Percentiles rank a stretch among this genome's conserved stretches.
Evolutionary conservation across 2,888 invertebrate genomes (phyloP).

Genomic region (Emmelina monodactyla): DNA sequence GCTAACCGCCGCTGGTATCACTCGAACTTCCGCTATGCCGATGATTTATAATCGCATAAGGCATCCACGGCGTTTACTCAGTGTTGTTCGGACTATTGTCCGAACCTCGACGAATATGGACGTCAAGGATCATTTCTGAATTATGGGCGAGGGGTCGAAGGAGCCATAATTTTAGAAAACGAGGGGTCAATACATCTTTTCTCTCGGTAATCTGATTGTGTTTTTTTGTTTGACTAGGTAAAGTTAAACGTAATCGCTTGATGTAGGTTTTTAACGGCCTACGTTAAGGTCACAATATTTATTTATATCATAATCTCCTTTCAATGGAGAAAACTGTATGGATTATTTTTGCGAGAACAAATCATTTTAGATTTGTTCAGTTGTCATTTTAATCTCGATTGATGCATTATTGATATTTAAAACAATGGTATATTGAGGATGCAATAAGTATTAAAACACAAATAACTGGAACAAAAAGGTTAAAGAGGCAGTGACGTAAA

Average conservation of each 20-base stretch:
- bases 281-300: no score
- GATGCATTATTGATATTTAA: no score
- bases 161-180: slow-evolving; percentile 43
- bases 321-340: no score
- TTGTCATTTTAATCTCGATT: no score
- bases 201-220: slow-evolving; percentile 34
- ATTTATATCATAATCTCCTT: no score
- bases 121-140: slow-evolving; percentile 47
- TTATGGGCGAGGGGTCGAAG: slow-evolving; percentile 41
- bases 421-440: no score
- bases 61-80: slow-evolving; percentile 45
- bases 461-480: no score
- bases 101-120: slow-evolving; percentile 45
- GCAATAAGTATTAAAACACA: no score
- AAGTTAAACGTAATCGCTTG: not conserved
- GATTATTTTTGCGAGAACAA: no score
- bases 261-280: not conserved
- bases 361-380: no score
- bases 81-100: slow-evolving; percentile 56
- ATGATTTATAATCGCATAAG: slow-evolving; percentile 57
- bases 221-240: slow-evolving; percentile 13
- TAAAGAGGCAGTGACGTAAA: no score
- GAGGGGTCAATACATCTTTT: slow-evolving; percentile 31
- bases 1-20: slow-evolving; percentile 30
- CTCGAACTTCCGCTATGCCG: slow-evolving; percentile 59